These are phyloP conservation scores for Lycodopsis pacificus DNA, from an alignment of 2,797 vertebrate species.

Conservation along the genomic window DNA sequence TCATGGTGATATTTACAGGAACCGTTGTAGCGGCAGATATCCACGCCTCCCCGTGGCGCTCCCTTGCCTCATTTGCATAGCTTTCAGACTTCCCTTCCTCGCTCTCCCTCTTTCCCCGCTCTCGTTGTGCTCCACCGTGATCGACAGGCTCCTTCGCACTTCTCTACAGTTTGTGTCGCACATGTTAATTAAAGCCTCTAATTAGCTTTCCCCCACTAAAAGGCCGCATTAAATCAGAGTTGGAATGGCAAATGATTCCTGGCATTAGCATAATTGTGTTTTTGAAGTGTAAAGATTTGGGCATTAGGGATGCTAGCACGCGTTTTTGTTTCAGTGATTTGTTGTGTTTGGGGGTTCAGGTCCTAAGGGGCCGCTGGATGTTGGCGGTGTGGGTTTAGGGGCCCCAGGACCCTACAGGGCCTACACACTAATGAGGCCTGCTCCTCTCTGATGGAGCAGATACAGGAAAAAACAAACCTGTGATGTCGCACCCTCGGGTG, in stretches of 20 bases:
- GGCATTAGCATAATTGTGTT: constrained; percentile 86
- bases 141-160: constrained; percentile 81
- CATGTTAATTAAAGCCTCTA: constrained; percentile 87
- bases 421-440: constrained; percentile 77
- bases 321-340: constrained; percentile 81
- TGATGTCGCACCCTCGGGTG: constrained; percentile 64
- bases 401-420: constrained; percentile 68
- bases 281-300: constrained; percentile 84
- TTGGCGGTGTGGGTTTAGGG: constrained; percentile 61
- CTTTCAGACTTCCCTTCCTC: constrained; percentile 78
- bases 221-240: constrained; percentile 85
- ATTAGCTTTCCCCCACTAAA: constrained; percentile 85
- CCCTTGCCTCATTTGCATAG: constrained; percentile 80
- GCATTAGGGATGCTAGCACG: constrained; percentile 77
- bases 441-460: constrained; percentile 78
- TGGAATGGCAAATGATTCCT: constrained; percentile 83
- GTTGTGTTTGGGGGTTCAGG: constrained; percentile 72
- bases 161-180: constrained; percentile 81
- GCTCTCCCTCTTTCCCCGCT: constrained; percentile 59
- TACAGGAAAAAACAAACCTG: constrained; percentile 75
- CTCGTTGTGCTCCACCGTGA: constrained; percentile 69
- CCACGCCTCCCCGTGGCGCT: constrained; percentile 66
- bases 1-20: constrained; percentile 80
- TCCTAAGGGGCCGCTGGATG: constrained; percentile 66
- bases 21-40: constrained; percentile 67